Conservation (phyloP, 2,888 invertebrate species). For the Amphipoea oculea region DNA sequence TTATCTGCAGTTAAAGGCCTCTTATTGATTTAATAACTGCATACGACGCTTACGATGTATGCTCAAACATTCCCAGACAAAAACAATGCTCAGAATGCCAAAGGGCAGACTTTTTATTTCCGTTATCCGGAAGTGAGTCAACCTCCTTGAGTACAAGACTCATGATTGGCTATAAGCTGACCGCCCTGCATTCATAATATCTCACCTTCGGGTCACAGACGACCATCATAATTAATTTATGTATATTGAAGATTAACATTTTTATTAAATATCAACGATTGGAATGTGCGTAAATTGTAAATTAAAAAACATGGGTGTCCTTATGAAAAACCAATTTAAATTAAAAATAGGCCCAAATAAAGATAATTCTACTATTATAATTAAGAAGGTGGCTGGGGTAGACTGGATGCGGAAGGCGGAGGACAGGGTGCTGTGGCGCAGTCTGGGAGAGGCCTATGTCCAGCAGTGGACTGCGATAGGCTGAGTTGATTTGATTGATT, state of each 20-base stretch:
- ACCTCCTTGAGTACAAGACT: constrained; percentile 52
- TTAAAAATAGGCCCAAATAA: neutral
- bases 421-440: too few species aligned
- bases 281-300: neutral
- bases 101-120: constrained; percentile 59
- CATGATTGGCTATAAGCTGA: constrained; percentile 11
- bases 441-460: too few species aligned
- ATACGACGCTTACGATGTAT: constrained; percentile 1
- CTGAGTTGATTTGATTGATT: too few species aligned
- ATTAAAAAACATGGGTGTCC: neutral
- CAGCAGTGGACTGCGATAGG: too few species aligned
- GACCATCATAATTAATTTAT: constrained; percentile 43
- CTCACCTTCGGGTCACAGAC: constrained; percentile 34
- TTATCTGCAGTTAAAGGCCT: neutral
- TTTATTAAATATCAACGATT: constrained; percentile 8
- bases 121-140: constrained; percentile 54
- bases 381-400: too few species aligned
- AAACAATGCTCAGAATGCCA: constrained; percentile 51
- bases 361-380: neutral
- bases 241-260: neutral
- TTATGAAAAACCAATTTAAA: neutral
- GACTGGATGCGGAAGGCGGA: too few species aligned
- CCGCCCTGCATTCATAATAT: constrained; percentile 29
- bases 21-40: constrained; percentile 4
- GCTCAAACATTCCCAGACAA: constrained; percentile 49